A percentile compares a stretch with the other conserved stretches of the same genome.
phyloP scores from a whole-genome alignment of 2,113 vertebrate genomes.

The Spermophilus dauricus region DNA sequence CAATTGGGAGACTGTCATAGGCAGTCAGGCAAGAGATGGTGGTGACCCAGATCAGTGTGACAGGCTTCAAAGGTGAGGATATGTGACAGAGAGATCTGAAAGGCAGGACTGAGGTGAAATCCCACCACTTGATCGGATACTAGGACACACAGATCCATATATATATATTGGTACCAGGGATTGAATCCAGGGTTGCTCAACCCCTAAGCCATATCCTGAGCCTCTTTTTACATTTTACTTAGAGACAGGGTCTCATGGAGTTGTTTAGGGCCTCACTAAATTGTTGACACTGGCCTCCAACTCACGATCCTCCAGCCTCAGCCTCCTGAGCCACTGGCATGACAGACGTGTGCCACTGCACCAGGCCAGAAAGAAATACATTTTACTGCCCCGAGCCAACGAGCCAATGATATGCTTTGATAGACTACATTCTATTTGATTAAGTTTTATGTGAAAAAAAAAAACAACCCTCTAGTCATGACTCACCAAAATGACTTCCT shows the following conservation, averaged over 20 bases:
- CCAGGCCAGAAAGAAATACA: background rate
- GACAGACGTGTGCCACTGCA: no score
- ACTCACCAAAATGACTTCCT: constrained; percentile 66
- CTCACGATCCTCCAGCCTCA: no score
- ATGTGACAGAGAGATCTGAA: background rate
- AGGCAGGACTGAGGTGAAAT: background rate
- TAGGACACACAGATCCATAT: background rate
- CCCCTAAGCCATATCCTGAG: no score
- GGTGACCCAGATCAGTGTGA: no score
- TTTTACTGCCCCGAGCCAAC: background rate
- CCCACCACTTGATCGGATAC: background rate
- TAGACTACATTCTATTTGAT: background rate
- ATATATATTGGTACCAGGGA: no score
- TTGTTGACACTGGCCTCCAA: no score
- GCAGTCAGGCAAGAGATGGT: background rate
- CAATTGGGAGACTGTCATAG: background rate
- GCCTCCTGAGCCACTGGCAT: no score
- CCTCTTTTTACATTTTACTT: no score
- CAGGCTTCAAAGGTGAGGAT: background rate
- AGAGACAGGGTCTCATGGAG: no score
- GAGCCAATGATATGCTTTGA: background rate
- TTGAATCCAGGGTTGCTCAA: no score
- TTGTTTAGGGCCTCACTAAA: no score
- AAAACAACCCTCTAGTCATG: background rate
- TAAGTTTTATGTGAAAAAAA: background rate